These are phyloP conservation scores for Rhamphomyia laevipes DNA, from an alignment of 2,888 invertebrate species.

Conservation along the genomic window DNA sequence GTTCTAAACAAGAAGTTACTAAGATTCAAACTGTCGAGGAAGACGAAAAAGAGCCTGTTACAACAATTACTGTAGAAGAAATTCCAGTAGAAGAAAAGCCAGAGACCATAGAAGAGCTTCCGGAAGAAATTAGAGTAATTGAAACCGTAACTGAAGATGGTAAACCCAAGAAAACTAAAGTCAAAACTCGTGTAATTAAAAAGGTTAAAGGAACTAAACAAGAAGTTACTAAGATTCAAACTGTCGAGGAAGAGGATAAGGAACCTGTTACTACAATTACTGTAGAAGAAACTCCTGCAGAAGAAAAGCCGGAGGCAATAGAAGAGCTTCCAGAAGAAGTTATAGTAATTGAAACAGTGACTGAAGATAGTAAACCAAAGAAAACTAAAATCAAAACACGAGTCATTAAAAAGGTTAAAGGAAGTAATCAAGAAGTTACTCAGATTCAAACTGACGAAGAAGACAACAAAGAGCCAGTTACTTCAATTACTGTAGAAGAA, in stretches of 20 bases:
- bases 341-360: slow-evolving; percentile 33
- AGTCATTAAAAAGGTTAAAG: slow-evolving; percentile 29
- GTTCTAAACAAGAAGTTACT: slow-evolving; percentile 30
- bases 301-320: slow-evolving; percentile 20
- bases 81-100: slow-evolving; percentile 15
- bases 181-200: slow-evolving; percentile 18
- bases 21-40: slow-evolving; percentile 26
- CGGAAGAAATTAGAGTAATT: slow-evolving; percentile 26
- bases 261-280: slow-evolving; percentile 24
- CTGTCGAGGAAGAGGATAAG: slow-evolving; percentile 25
- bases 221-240: slow-evolving; percentile 30
- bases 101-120: slow-evolving; percentile 20
- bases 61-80: slow-evolving; percentile 17
- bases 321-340: slow-evolving; percentile 30
- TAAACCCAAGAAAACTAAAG: slow-evolving; percentile 19
- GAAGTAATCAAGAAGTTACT: slow-evolving; percentile 27
- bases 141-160: slow-evolving; percentile 25
- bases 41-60: slow-evolving; percentile 31
- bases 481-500: slow-evolving; percentile 19
- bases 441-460: slow-evolving; percentile 34
- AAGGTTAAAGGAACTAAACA: slow-evolving; percentile 17
- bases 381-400: slow-evolving; percentile 24
- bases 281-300: slow-evolving; percentile 13
- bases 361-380: slow-evolving; percentile 30
- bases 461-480: slow-evolving; percentile 27